Evolutionary conservation across 2,797 vertebrate genomes (phyloP).

Genomic region (Oreochromis mossambicus): DNA sequence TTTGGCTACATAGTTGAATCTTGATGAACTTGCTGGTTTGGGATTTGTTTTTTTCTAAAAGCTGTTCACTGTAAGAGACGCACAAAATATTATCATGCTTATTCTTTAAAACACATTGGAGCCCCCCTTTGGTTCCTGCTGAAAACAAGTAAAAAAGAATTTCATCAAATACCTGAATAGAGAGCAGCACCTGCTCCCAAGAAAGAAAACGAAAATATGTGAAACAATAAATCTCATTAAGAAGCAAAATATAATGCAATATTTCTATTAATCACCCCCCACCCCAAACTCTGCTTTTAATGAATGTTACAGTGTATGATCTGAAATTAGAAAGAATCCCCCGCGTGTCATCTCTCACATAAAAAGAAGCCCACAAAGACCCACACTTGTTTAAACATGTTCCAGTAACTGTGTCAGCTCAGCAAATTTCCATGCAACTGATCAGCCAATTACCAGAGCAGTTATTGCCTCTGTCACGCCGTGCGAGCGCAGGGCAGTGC

Average conservation of each 20-base stretch:
- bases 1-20: neutral
- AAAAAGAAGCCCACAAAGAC: neutral
- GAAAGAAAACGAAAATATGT: neutral
- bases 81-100: neutral
- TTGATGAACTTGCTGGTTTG: neutral
- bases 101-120: neutral
- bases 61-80: neutral
- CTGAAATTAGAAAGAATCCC: neutral
- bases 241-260: neutral
- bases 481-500: neutral
- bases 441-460: conserved; percentile 61
- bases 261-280: neutral
- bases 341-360: neutral
- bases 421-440: conserved; percentile 57
- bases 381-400: conserved; percentile 21
- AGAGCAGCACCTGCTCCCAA: neutral
- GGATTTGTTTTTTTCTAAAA: neutral
- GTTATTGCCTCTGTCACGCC: conserved; percentile 60
- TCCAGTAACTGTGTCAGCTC: conserved; percentile 18
- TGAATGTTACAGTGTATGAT: neutral
- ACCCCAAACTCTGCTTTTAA: conserved; percentile 6
- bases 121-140: neutral
- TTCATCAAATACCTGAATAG: neutral
- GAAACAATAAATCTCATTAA: neutral
- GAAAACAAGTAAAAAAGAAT: neutral